Evolutionary conservation across 2,888 invertebrate genomes (phyloP), one percentile per base, ranked within the genome.

Genomic region (Brachyptera risi): DNA sequence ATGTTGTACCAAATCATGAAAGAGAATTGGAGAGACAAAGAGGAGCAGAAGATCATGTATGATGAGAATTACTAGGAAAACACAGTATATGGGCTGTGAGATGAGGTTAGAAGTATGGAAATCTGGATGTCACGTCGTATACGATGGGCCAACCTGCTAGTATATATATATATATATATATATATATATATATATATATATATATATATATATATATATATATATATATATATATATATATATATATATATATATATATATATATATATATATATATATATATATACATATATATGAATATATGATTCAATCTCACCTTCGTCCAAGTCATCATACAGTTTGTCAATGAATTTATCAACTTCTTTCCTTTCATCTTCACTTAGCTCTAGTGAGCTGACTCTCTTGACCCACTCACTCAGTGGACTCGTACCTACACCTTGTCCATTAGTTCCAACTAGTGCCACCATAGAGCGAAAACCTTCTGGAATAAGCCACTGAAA

Each of bases 341-440:
- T 82, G 70, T 93, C 92, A 72, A 96, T 90, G 63, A 88, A 84
- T 66, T 83, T 76, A 70, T 94, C 88, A 3, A 92, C 72, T 65
- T 84, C 79, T 58, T 82, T 76, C 68, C 84, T 83, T 66, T 90
- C 88, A 31, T 84, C 81, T 15, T 83, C 81, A 0, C 84, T 77
- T 71, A 92, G 74, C 0, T 84, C 77, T 50, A 92, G 73, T 4
- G 84, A 82, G 1, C 86, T 80, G 35, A 88, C 86, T 68, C 87
- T 87, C 68, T 85, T 85, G 2, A 90, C 91, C 95, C 96, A 97
- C 68, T 86, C 83, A 19, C 92, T 88, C 56, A 96, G 80, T 0
- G 95, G 85, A 73, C 93, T 95, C 0, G 95, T 92, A 2, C 94
- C 96, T 59, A 96, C 88, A 3, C 96, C 96, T 78, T 97, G 97